Percentiles rank a stretch among this genome's conserved stretches.
Evolutionary conservation across 2,888 invertebrate genomes (phyloP).

Genomic region (Polyommatus icarus): DNA sequence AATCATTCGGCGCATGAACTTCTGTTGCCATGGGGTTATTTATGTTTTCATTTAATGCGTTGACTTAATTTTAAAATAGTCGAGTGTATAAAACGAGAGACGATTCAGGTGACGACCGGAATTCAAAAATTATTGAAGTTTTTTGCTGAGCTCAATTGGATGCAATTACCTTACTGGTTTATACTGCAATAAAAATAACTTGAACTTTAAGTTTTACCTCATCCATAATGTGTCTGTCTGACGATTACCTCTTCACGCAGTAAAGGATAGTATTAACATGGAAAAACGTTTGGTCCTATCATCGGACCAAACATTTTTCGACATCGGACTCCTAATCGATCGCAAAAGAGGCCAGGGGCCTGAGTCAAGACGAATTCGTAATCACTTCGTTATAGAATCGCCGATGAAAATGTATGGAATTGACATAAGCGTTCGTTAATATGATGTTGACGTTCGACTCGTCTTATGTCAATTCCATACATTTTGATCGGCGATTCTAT

Average conservation of each 20-base stretch:
- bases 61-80: slow-evolving; percentile 20
- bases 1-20: slow-evolving; percentile 16
- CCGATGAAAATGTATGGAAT: too few relatives aligned
- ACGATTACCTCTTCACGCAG: neutral
- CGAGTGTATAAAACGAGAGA: neutral
- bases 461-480: too few relatives aligned
- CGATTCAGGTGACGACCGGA: neutral
- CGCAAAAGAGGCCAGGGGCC: neutral
- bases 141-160: slow-evolving; percentile 9
- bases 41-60: slow-evolving; percentile 30
- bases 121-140: slow-evolving; percentile 9
- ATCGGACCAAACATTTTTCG: too few relatives aligned
- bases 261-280: too few relatives aligned
- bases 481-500: too few relatives aligned
- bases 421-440: too few relatives aligned
- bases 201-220: neutral
- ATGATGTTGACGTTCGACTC: too few relatives aligned
- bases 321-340: too few relatives aligned
- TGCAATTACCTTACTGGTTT: neutral
- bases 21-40: slow-evolving; percentile 26
- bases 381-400: too few relatives aligned
- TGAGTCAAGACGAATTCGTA: too few relatives aligned
- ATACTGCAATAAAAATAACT: neutral
- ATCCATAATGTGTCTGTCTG: neutral
- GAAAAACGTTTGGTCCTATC: too few relatives aligned